Evolutionary conservation across 2,888 invertebrate species (phyloP), one percentile per base, ranked within the genome.

Genomic region (Bursaphelenchus okinawaensis): DNA sequence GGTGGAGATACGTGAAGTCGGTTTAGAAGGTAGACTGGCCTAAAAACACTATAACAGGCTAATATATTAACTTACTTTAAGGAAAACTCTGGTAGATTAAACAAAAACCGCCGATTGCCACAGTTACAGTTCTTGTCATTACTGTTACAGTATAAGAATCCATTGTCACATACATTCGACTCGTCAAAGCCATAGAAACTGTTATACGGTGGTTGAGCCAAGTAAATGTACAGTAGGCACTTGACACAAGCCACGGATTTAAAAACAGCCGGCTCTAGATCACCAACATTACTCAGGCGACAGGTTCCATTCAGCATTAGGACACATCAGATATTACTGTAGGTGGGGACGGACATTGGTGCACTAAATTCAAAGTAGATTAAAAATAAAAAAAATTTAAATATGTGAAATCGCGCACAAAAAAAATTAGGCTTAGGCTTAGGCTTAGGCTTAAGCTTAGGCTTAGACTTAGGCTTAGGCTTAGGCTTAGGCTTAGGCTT

Each of bases 161-260:
- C 67, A 28, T 63, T 28, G 16, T 26, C 26, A 27, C 63, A 51
- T 7, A 51, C 65, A 16, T 28, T 24, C 0, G 20, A 12, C 20
- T 16, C 20, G 20, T 19, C 29, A 23, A 26, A 55, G 20, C 26
- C 20, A 31, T 58, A 22, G 20, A 23, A 26, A 28, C 40, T 40
- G 12, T 56, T 56, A 6, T 56, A 56, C 2, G 57, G 57, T 19
- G 20, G 57, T 19, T 56, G 57, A 24, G 28, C 57, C 19, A 56
- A 12, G 24, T 28, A 24, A 28, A 28, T 68, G 55, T 70, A 70
- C 50, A 70, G 56, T 9, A 70, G 62, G 54, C 70, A 70, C 9
- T 72, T 56, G 28, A 68, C 71, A 52, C 70, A 70, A 8, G 70
- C 68, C 20, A 72, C 50, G 52, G 70, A 70, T 52, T 56, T 40